Conservation (phyloP, 2,888 invertebrate genomes). For the Hartigia nigra region DNA sequence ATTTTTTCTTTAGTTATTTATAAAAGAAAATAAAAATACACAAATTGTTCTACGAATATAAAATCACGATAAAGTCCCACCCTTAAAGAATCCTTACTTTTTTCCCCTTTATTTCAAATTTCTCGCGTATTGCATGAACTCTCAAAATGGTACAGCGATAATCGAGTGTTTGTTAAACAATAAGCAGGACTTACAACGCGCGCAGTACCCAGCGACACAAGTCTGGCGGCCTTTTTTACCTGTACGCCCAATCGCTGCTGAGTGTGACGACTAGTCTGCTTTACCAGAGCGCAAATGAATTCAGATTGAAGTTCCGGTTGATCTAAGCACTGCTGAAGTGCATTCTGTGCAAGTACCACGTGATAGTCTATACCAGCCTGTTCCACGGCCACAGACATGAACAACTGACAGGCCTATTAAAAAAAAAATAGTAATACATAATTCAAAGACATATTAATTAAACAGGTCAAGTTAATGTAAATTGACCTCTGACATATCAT, state of each 20-base stretch:
- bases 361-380: slow-evolving; percentile 97
- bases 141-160: slow-evolving; percentile 16
- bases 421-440: slow-evolving; percentile 16
- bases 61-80: background rate
- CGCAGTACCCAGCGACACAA: slow-evolving; percentile 66
- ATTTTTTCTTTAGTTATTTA: slow-evolving; percentile 40
- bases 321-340: slow-evolving; percentile 91
- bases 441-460: slow-evolving; percentile 11
- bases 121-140: background rate
- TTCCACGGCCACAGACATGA: slow-evolving; percentile 96
- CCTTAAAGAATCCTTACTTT: background rate
- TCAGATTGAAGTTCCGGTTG: slow-evolving; percentile 92
- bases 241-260: slow-evolving; percentile 83
- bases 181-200: slow-evolving; percentile 67
- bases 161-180: slow-evolving; percentile 61
- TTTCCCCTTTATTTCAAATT: background rate
- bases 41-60: background rate
- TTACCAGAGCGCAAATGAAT: slow-evolving; percentile 89
- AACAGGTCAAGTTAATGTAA: background rate
- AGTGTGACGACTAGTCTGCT: slow-evolving; percentile 91
- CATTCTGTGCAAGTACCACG: slow-evolving; percentile 96
- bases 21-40: background rate
- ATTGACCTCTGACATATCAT: background rate
- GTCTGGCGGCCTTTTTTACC: slow-evolving; percentile 75
- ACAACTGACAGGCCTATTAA: slow-evolving; percentile 89